Conservation (phyloP, 1,140 invertebrate species). For the Lutraria rhynchaena region DNA sequence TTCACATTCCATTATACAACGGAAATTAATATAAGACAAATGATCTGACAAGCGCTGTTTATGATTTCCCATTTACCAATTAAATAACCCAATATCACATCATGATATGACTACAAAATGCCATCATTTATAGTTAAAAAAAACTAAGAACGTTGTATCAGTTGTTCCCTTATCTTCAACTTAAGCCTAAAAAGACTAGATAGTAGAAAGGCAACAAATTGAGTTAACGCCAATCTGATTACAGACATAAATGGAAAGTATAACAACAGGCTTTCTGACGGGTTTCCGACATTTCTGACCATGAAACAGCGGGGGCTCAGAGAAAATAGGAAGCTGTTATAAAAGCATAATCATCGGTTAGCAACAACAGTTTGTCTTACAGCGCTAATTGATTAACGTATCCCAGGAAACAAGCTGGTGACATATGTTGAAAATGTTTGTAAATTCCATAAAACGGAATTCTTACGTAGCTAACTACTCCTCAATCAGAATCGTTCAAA, state of each 20-base stretch:
- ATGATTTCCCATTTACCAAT: constrained; percentile 30
- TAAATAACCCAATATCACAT: constrained; percentile 32
- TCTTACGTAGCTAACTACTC: too few species aligned
- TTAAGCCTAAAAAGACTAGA: too few species aligned
- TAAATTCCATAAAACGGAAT: not conserved
- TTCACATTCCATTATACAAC: constrained; percentile 34
- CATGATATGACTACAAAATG: constrained; percentile 24
- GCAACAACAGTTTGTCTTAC: constrained; percentile 20
- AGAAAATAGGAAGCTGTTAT: not conserved
- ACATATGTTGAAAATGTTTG: not conserved
- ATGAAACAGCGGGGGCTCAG: constrained; percentile 21
- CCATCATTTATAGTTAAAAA: constrained; percentile 7
- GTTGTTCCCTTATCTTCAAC: too few species aligned
- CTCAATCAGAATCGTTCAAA: too few species aligned
- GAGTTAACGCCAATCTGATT: constrained; percentile 27
- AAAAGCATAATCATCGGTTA: constrained; percentile 24
- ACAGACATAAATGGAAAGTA: constrained; percentile 13
- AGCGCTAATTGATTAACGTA: constrained; percentile 5
- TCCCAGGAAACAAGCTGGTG: constrained; percentile 4
- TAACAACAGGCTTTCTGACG: constrained; percentile 22
- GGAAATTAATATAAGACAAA: constrained; percentile 56
- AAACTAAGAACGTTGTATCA: too few species aligned
- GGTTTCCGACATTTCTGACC: not conserved
- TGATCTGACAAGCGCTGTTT: constrained; percentile 45
- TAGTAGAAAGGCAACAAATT: constrained; percentile 26